Evolutionary conservation across 53 echinoderm and acorn worm species (phyloP), one percentile per base, ranked within the genome.

Genomic region (Arbacia lixula): DNA sequence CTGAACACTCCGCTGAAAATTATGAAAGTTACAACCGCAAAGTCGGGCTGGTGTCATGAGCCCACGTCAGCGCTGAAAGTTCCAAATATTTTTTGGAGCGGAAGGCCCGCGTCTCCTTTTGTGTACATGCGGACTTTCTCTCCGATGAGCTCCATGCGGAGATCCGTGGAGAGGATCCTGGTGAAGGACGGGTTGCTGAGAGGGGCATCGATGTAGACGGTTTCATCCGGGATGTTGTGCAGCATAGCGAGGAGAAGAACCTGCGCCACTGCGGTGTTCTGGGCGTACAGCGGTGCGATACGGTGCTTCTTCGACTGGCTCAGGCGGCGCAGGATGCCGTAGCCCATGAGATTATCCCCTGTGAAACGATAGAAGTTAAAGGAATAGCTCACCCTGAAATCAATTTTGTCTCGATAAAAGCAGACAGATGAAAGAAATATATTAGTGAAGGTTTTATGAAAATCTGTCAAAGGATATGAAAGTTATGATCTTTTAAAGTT

Each of bases 41-140:
- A n/a, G n/a, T n/a, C n/a, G 0, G 36, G 0, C 16, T 1, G 8
- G 12, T 42, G 33, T 74, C 74, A 74, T 76, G 52, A 94, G 38
- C 94, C 92, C 4, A 90, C 57, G 24, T 95, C 92, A 43, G 85
- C 40, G 46, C 88, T 86, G 10, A 90, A 71, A 22, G 90, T 27
- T 1, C 90, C 99, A 83, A 95, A 99, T 56, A 89, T 74, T 73
- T 99, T 99, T 43, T 91, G 86, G 0, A 87, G 58, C 22, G 92
- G 89, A 8, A 94, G 66, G 3, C 89, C 87, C 0, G 89, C 92
- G 69, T 90, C 85, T 0, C 90, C 92, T 53, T 58, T 80, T 6
- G 88, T 89, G 66, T 92, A 99, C 99, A 99, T 99, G 75, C 92
- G 60, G 3, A 89, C 99, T 16, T 68, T 67, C 65, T 99, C 94